Evolutionary conservation across 2,797 vertebrate species (phyloP), one percentile per base, ranked within the genome.

Genomic region (Peromyscus melanophrys): DNA sequence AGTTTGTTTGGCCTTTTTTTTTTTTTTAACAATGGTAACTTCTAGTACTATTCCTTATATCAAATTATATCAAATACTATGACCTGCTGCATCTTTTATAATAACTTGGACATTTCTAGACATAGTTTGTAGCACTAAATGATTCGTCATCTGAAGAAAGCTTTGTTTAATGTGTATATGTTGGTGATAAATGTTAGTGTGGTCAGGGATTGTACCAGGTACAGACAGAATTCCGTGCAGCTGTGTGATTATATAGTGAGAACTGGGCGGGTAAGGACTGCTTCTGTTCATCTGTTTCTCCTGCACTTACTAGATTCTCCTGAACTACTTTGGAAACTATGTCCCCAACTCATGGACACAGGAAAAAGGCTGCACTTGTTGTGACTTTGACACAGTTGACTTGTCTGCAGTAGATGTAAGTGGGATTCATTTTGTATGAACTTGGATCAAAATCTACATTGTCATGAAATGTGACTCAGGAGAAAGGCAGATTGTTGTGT

Each of bases 271-370:
- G n/a, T 71, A 1, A 76, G 34, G 27, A 31, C 78, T 83, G 10
- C 4, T 59, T 67, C 91, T 87, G 37, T 89, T 96, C 81, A 97
- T 90, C 1, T 59, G 9, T 61, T 80, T 80, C 55, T 95, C 52
- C 95, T 89, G 97, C 96, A 75, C 94, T 78, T 96, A 37, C 98
- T 94, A 99, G 99, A 99, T 99, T 97, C 99, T 99, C 96, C 98
- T 99, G 96, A 99, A 99, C 98, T 99, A 99, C 98, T 99, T 99
- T 97, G 99, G 99, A 96, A 99, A 99, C 99, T 99, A 99, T 93
- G 98, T 99, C 77, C 99, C 99, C 89, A 99, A 99, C 93, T 97
- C 98, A n/a, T 99, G 99, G 99, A 99, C 99, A 95, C 99, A 99
- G 83, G 99, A 99, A 97, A 98, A 98, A 40, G 99, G 99, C 97